Conservation (phyloP, 2,888 invertebrate genomes). For the Scrobipalpa costella region DNA sequence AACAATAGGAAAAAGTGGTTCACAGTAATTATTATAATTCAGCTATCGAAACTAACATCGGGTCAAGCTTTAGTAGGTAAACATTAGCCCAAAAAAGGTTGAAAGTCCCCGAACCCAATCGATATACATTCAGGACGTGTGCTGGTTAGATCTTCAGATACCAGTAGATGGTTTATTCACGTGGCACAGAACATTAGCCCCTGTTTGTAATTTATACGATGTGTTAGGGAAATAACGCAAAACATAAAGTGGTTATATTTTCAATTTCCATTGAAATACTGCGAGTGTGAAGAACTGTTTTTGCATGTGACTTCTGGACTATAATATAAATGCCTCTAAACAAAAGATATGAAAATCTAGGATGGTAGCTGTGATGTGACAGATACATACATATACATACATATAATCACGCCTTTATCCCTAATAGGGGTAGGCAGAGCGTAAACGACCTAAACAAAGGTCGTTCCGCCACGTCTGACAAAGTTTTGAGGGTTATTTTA, state of each 20-base stretch:
- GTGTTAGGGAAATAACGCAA: background rate
- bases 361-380: too few species aligned
- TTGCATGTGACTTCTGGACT: too few species aligned
- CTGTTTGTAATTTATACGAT: background rate
- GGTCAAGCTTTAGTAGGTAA: background rate
- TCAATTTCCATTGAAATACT: background rate
- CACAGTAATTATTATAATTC: background rate
- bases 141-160: background rate
- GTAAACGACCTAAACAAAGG: too few species aligned
- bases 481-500: too few species aligned
- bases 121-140: background rate
- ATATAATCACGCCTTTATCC: too few species aligned
- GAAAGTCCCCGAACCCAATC: background rate
- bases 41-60: background rate
- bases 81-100: background rate
- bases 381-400: too few species aligned
- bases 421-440: too few species aligned
- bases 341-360: too few species aligned
- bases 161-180: background rate
- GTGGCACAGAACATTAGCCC: background rate
- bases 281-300: too few species aligned
- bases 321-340: too few species aligned
- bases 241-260: background rate
- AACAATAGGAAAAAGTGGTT: too few species aligned
- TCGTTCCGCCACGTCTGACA: too few species aligned